Evolutionary conservation across 2,888 invertebrate species (phyloP), one percentile per base, ranked within the genome.

Genomic region (Chymomyza amoena): DNA sequence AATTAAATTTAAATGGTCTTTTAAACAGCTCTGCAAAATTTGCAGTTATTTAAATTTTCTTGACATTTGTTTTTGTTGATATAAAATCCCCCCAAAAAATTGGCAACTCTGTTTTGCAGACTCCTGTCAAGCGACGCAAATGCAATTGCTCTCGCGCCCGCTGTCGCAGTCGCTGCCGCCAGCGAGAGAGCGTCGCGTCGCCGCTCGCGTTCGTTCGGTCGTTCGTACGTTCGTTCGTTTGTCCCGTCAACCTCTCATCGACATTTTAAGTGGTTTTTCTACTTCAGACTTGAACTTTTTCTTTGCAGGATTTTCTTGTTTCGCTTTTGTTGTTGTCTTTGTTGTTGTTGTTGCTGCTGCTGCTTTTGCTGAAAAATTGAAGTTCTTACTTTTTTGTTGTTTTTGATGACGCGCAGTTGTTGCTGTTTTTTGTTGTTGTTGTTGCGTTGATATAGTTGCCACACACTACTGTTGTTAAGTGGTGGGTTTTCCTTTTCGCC

Each of bases 211-310:
- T 69, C 72, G 77, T 70, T 70, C 70, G 68, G 50, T 36, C 57
- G 45, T 32, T 52, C 50, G 57, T 54, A 63, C 64, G 68, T 50
- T 25, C 68, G 72, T 45, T 65, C 68, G 54, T 45, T 61, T 72
- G 66, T 70, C 76, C 76, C 79, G 73, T 77, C 74, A 70, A 68
- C 75, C 70, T 80, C 76, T 87, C 80, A 87, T 83, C 82, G 85
- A 87, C 76, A 80, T 88, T 79, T 88, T 88, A 85, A 85, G 85
- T 85, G 85, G 85, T 85, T 88, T 85, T 85, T 87, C 88, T 81
- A 84, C 85, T 85, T 88, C 77, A 73, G 75, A 76, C 1, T 80
- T 84, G 78, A 80, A 81, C 78, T 81, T 84, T 85, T 88, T 84
- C 72, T 76, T 78, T 68, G 79, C 82, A 87, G 85, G 88, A 88